Conservation (phyloP, 2,888 invertebrate species). For the Drosophila koepferae region DNA sequence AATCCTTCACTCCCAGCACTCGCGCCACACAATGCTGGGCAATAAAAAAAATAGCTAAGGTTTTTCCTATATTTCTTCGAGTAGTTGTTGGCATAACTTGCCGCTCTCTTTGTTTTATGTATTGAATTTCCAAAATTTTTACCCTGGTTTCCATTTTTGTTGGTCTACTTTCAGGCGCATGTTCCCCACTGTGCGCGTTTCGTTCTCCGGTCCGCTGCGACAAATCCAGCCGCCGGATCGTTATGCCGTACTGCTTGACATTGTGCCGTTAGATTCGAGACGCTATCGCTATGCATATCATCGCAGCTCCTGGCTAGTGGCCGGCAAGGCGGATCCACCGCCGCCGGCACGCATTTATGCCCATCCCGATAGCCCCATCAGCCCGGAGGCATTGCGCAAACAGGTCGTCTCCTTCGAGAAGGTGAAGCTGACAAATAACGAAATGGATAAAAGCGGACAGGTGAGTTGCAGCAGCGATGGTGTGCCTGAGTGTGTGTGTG, state of each 20-base stretch:
- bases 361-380: constrained; percentile 98
- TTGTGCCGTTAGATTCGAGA: constrained; percentile 98
- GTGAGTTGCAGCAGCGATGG: constrained; percentile 85
- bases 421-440: constrained; percentile 99
- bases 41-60: constrained; percentile 54
- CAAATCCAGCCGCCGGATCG: constrained; percentile 91
- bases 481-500: not conserved
- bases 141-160: not conserved
- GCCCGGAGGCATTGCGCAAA: constrained; percentile 97
- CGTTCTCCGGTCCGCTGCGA: constrained; percentile 90
- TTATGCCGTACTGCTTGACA: constrained; percentile 97
- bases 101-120: constrained; percentile 8
- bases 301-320: constrained; percentile 98
- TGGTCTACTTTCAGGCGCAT: constrained; percentile 91
- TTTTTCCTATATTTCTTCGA: constrained; percentile 12
- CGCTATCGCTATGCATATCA: constrained; percentile 99
- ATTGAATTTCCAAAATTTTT: constrained; percentile 19
- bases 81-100: not conserved
- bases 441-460: constrained; percentile 98
- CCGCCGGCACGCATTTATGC: constrained; percentile 96
- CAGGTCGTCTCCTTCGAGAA: constrained; percentile 99
- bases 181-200: constrained; percentile 98
- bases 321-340: constrained; percentile 99
- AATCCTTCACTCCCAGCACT: not conserved
- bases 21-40: constrained; percentile 37